Conservation (phyloP, 1,140 invertebrate species). For the Coenobita brevimanus region DNA sequence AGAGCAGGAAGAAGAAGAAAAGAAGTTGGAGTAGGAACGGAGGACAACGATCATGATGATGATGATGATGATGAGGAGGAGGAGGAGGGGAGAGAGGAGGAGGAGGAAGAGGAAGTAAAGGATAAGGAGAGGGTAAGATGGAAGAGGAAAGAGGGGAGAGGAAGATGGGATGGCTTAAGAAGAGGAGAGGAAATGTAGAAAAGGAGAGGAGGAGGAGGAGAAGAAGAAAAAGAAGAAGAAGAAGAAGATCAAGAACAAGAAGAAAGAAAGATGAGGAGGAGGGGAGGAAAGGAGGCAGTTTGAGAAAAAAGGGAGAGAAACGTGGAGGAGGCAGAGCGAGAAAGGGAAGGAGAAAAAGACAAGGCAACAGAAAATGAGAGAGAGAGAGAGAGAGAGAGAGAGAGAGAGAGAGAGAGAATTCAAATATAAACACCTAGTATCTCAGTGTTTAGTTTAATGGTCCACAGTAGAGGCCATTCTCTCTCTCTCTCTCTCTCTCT, state of each 20-base stretch:
- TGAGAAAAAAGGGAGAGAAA: background rate
- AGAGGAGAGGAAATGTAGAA: constrained; percentile 22
- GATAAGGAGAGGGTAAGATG: background rate
- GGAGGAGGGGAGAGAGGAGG: background rate
- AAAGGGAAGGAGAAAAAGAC: constrained; percentile 13
- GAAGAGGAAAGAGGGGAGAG: constrained; percentile 27
- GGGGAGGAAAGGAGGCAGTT: background rate
- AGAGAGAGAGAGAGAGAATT: background rate
- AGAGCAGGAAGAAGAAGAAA: background rate
- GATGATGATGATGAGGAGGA: background rate
- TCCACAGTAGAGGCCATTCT: too few relatives aligned
- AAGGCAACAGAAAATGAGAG: background rate
- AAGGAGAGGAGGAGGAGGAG: constrained; percentile 8
- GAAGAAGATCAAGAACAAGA: background rate
- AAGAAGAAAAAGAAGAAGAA: constrained; percentile 10
- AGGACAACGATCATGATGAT: background rate
- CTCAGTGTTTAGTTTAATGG: too few relatives aligned
- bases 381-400: constrained; percentile 25
- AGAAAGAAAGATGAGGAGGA: background rate
- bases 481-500: too few relatives aligned
- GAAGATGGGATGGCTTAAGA: constrained; percentile 7
- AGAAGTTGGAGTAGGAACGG: background rate
- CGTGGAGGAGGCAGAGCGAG: background rate
- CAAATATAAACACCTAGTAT: too few relatives aligned
- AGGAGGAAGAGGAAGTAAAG: background rate